A percentile compares a stretch with the other conserved stretches of the same genome.
Evolutionary conservation across 2,113 vertebrate species (phyloP).

Genomic region (Trichomycterus rosablanca): DNA sequence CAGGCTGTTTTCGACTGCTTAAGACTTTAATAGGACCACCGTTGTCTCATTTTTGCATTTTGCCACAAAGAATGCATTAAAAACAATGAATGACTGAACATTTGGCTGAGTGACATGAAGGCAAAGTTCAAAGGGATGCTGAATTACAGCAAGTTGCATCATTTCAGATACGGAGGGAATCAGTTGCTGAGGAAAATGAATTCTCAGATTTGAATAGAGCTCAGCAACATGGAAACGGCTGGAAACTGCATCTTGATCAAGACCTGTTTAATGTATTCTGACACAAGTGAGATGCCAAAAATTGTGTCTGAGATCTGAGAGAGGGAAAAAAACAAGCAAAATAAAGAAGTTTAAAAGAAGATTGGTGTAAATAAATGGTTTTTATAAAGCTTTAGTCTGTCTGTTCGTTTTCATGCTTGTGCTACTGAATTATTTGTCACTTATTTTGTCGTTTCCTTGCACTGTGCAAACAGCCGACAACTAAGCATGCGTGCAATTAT

Average conservation of each 20-base stretch:
- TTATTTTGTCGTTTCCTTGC: neutral
- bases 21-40: too few relatives aligned
- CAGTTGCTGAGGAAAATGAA: conserved; percentile 51
- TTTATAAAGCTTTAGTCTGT: conserved; percentile 14
- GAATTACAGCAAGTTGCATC: conserved; percentile 71
- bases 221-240: conserved; percentile 27
- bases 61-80: conserved; percentile 50
- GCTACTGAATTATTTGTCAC: too few relatives aligned
- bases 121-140: conserved; percentile 65
- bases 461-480: neutral
- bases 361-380: conserved; percentile 21
- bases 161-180: conserved; percentile 59
- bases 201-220: conserved; percentile 45
- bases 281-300: conserved; percentile 34
- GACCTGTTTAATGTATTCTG: conserved; percentile 43
- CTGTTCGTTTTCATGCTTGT: neutral
- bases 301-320: conserved; percentile 7
- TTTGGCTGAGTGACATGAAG: conserved; percentile 64
- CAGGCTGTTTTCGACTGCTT: too few relatives aligned
- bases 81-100: conserved; percentile 55
- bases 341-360: neutral
- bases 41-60: too few relatives aligned
- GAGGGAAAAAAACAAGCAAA: neutral
- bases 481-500: neutral
- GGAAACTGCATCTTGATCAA: conserved; percentile 42